A percentile compares a stretch with the other conserved stretches of the same genome.
phyloP scores from a whole-genome alignment of 2,888 invertebrate species.

The Lycia hirtaria region DNA sequence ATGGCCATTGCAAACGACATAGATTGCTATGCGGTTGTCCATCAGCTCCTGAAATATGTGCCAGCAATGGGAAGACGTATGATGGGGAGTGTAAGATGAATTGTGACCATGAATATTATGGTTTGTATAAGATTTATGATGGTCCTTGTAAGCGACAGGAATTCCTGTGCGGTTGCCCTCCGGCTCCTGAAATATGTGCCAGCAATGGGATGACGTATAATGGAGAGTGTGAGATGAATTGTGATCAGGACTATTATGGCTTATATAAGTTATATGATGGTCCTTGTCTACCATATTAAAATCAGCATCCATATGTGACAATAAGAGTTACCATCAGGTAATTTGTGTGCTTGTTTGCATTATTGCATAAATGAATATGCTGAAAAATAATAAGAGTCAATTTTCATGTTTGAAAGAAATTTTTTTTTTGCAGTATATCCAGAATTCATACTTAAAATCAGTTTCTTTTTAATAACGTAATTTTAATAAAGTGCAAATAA shows the following conservation, averaged over 20 bases:
- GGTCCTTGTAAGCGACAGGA: constrained; percentile 1
- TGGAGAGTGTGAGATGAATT: constrained; percentile 36
- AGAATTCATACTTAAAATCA: too few relatives aligned
- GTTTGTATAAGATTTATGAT: constrained; percentile 13
- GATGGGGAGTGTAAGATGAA: constrained; percentile 4
- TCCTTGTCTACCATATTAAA: background rate
- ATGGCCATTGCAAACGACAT: constrained; percentile 1
- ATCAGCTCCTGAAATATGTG: constrained; percentile 10
- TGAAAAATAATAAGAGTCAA: too few relatives aligned
- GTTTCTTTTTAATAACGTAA: too few relatives aligned
- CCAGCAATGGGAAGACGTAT: constrained; percentile 20
- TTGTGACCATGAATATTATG: background rate
- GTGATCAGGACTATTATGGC: constrained; percentile 1
- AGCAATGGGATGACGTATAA: constrained; percentile 39
- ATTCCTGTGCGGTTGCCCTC: background rate
- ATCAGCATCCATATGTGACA: too few relatives aligned
- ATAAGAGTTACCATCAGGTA: too few relatives aligned
- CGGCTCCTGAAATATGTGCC: constrained; percentile 35
- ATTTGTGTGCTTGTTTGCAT: too few relatives aligned
- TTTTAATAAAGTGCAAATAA: too few relatives aligned
- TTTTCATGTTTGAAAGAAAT: too few relatives aligned
- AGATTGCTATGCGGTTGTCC: constrained; percentile 15
- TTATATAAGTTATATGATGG: constrained; percentile 4
- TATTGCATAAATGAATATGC: too few relatives aligned
- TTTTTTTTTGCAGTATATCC: too few relatives aligned